These are phyloP conservation scores for Sardinella longiceps DNA, from an alignment of 2,797 vertebrate species.

Conservation along the genomic window DNA sequence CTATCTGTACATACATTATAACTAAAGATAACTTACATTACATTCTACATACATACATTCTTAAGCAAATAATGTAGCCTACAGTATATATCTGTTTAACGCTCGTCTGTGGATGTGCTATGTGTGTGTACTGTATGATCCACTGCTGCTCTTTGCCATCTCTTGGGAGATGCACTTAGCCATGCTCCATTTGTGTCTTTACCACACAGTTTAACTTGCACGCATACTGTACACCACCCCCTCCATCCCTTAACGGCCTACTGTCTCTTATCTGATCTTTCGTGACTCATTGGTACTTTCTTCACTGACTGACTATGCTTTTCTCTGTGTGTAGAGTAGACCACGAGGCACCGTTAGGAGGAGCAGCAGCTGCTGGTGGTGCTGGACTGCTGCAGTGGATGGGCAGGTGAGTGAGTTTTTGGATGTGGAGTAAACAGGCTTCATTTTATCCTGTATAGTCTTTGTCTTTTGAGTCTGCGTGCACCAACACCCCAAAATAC, in stretches of 20 bases:
- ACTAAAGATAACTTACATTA: no score
- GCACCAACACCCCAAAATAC: no score
- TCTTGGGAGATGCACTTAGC: background rate
- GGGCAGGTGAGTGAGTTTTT: constrained; percentile 75
- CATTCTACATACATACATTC: no score
- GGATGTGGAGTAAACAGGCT: no score
- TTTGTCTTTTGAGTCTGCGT: no score
- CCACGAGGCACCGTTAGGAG: constrained; percentile 73
- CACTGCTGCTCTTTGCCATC: background rate
- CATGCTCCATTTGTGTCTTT: background rate
- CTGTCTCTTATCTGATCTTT: background rate
- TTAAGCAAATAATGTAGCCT: no score
- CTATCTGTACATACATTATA: no score
- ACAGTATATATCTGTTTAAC: no score
- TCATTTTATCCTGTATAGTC: no score
- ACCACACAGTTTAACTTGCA: background rate
- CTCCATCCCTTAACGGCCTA: background rate
- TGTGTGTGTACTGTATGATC: background rate
- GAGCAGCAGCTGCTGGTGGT: constrained; percentile 72
- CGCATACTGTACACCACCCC: background rate
- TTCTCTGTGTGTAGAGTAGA: constrained; percentile 1
- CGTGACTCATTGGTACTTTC: no score
- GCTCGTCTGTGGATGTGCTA: background rate
- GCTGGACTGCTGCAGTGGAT: constrained; percentile 82
- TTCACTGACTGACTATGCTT: background rate